These are phyloP conservation scores for Vultur gryphus DNA, from an alignment of 2,797 vertebrate genomes.

Conservation along the genomic window DNA sequence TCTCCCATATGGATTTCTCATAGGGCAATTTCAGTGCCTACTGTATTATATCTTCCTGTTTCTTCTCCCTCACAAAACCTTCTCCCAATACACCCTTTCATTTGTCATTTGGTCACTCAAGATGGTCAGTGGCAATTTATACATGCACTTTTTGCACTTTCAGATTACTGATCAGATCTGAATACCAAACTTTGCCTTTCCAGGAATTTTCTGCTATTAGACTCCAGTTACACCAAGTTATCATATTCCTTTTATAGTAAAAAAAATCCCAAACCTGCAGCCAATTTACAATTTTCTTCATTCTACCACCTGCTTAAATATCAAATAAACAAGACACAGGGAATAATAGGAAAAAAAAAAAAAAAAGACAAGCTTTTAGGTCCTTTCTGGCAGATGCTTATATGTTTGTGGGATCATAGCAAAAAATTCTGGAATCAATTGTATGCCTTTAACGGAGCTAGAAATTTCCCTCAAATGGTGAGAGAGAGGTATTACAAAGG, in stretches of 20 bases:
- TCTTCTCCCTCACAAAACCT: not conserved
- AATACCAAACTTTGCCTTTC: not conserved
- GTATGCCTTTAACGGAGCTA: not conserved
- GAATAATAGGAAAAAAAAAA: rapidly evolving
- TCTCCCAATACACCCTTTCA: not conserved
- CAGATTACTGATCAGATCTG: not conserved
- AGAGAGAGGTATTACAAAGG: not conserved
- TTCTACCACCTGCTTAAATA: not conserved
- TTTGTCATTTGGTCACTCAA: not conserved
- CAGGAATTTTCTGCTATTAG: not conserved
- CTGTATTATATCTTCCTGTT: not conserved
- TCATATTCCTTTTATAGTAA: not conserved
- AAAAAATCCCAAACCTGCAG: not conserved
- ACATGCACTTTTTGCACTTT: not conserved
- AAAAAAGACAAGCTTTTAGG: not conserved
- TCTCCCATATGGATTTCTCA: not conserved
- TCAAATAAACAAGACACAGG: not conserved
- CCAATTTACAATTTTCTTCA: not conserved
- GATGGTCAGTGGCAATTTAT: not conserved
- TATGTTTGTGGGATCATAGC: not conserved
- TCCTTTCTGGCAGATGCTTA: not conserved
- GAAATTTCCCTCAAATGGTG: not conserved
- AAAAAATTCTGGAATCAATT: not conserved
- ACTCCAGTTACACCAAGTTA: not conserved
- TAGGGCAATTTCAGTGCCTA: not conserved